Percentiles rank a stretch among this genome's conserved stretches.
These are phyloP conservation scores for Parnassius glacialis DNA, from an alignment of 2,888 invertebrate species.

Conservation along the genomic window DNA sequence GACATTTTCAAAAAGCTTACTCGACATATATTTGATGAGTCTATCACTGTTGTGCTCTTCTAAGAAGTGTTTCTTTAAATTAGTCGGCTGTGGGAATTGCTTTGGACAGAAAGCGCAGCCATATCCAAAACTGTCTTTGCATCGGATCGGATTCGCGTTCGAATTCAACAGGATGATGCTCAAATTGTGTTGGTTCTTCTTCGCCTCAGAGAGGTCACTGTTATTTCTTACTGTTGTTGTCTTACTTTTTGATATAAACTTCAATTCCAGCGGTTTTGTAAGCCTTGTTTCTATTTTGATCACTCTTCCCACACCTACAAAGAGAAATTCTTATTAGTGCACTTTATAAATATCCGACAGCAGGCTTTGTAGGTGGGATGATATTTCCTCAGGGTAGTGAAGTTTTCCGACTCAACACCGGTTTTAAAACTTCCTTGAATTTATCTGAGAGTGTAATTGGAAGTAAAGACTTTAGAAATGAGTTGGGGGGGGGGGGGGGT, in stretches of 20 bases:
- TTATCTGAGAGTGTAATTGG: not conserved
- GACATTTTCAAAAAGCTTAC: slow-evolving; percentile 42
- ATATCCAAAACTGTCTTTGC: slow-evolving; percentile 47
- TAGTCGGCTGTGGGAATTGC: slow-evolving; percentile 42
- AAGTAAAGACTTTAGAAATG: no score
- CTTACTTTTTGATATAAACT: slow-evolving; percentile 38
- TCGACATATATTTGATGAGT: slow-evolving; percentile 40
- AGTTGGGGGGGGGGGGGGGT: no score
- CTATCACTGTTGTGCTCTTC: slow-evolving; percentile 48
- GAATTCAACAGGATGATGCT: slow-evolving; percentile 47
- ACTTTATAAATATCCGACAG: slow-evolving; percentile 17
- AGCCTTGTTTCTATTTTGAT: slow-evolving; percentile 36
- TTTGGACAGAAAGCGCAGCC: slow-evolving; percentile 48
- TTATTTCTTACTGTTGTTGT: slow-evolving; percentile 1
- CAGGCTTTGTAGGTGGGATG: no score
- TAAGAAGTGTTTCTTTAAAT: slow-evolving; percentile 50
- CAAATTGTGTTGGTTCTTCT: slow-evolving; percentile 47
- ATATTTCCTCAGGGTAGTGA: no score
- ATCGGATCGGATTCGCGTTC: slow-evolving; percentile 54
- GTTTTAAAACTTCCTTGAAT: no score
- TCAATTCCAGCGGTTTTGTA: slow-evolving; percentile 40
- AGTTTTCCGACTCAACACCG: no score
- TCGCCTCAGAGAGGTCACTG: slow-evolving; percentile 29
- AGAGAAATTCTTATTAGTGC: slow-evolving; percentile 42
- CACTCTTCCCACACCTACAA: slow-evolving; percentile 46